Percentiles rank a stretch among this genome's conserved stretches.
Conservation (phyloP, 2,113 vertebrate species). For the Cyrtonyx montezumae region DNA sequence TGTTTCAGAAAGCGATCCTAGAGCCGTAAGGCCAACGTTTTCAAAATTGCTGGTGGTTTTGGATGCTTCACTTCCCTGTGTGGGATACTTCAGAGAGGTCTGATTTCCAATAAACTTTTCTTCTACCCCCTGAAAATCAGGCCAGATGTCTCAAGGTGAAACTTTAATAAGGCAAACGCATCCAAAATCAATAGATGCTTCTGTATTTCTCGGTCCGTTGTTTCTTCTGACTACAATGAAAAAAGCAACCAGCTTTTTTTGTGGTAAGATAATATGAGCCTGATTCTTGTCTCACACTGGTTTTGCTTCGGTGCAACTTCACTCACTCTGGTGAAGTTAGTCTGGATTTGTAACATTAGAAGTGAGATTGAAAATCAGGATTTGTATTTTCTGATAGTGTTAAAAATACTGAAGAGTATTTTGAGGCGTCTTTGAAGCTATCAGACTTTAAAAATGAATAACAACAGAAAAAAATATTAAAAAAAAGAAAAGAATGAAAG, state of each 20-base stretch:
- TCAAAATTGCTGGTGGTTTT: slow-evolving; percentile 16
- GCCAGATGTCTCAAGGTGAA: neutral
- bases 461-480: neutral
- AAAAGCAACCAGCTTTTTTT: slow-evolving; percentile 62
- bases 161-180: neutral
- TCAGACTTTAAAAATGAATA: slow-evolving; percentile 43
- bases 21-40: neutral
- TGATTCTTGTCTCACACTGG: slow-evolving; percentile 6
- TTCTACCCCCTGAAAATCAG: slow-evolving; percentile 18
- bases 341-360: neutral
- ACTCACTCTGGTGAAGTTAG: neutral
- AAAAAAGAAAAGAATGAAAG: neutral
- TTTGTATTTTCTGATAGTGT: slow-evolving; percentile 65
- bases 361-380: slow-evolving; percentile 45
- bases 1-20: neutral
- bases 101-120: neutral
- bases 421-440: slow-evolving; percentile 69
- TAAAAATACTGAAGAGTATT: slow-evolving; percentile 52
- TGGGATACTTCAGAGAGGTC: neutral
- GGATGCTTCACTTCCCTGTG: neutral
- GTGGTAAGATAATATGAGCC: neutral
- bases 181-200: slow-evolving; percentile 23
- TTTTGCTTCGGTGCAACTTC: neutral
- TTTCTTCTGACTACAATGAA: neutral
- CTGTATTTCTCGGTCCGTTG: neutral